phyloP scores from a whole-genome alignment of 2,888 invertebrate species.

The Lampropteryx suffumata region DNA sequence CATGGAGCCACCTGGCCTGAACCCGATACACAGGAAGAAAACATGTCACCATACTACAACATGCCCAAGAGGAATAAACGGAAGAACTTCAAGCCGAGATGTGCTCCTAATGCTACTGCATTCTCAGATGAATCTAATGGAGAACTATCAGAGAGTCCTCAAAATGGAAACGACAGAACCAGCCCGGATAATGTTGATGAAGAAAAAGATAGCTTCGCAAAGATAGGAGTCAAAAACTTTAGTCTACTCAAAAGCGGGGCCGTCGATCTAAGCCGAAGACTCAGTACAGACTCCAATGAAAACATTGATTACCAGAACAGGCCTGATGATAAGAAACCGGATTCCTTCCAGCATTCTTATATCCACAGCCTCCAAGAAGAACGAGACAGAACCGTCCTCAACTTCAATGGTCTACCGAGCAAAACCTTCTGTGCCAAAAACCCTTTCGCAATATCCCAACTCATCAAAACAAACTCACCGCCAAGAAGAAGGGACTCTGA shows the following conservation, averaged over 20 bases:
- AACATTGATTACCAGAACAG: conserved; percentile 78
- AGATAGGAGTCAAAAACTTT: conserved; percentile 79
- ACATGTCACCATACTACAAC: conserved; percentile 74
- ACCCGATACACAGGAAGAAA: conserved; percentile 67
- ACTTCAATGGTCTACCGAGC: conserved; percentile 77
- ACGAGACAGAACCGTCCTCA: conserved; percentile 69
- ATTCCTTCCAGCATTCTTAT: conserved; percentile 77
- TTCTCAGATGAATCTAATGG: conserved; percentile 79
- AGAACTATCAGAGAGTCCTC: conserved; percentile 60
- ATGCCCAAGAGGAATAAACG: conserved; percentile 88
- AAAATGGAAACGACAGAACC: conserved; percentile 71
- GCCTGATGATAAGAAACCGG: conserved; percentile 70
- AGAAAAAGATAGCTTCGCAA: conserved; percentile 59
- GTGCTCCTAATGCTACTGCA: conserved; percentile 82
- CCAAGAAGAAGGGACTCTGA: conserved; percentile 79
- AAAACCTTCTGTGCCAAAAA: conserved; percentile 82
- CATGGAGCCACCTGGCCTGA: conserved; percentile 82
- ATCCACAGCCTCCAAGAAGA: conserved; percentile 76
- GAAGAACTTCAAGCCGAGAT: conserved; percentile 91
- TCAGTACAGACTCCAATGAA: conserved; percentile 79
- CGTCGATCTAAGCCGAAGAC: conserved; percentile 76
- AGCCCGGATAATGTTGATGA: conserved; percentile 60
- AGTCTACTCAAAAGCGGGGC: conserved; percentile 75
- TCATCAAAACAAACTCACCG: conserved; percentile 80
- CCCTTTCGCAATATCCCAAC: conserved; percentile 81